Evolutionary conservation across 2,888 invertebrate genomes (phyloP).

Genomic region (Agrilus cyanescens): DNA sequence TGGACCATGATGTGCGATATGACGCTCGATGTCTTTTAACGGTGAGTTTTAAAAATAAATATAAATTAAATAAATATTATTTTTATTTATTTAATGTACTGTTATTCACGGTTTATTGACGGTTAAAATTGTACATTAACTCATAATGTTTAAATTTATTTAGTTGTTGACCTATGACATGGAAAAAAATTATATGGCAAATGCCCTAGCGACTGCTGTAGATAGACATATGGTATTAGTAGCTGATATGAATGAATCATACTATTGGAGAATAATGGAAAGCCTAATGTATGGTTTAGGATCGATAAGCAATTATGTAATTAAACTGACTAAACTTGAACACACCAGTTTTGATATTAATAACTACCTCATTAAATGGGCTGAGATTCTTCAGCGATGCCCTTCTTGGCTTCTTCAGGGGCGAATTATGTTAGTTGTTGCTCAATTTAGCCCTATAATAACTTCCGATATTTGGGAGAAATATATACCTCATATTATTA

Average conservation of each 20-base stretch:
- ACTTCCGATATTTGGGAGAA: conserved; percentile 1
- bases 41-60: conserved; percentile 1
- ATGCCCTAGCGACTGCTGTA: conserved; percentile 2
- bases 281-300: conserved; percentile 9
- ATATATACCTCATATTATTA: conserved; percentile 7
- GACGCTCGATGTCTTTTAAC: conserved; percentile 6
- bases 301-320: conserved; percentile 6
- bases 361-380: conserved; percentile 8
- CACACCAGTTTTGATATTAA: conserved; percentile 6
- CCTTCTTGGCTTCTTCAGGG: conserved; percentile 8
- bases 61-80: too few relatives aligned
- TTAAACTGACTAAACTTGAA: conserved; percentile 1
- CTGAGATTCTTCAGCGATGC: conserved; percentile 7
- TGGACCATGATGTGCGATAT: conserved; percentile 4
- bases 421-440: conserved; percentile 10
- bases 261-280: conserved; percentile 11
- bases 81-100: too few relatives aligned
- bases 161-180: background rate
- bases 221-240: too few relatives aligned
- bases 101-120: too few relatives aligned
- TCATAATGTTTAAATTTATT: conserved; percentile 1
- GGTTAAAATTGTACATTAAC: background rate
- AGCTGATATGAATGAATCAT: conserved; percentile 4
- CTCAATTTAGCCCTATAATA: conserved; percentile 5
- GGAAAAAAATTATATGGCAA: background rate